Evolutionary conservation across 2,797 vertebrate species (phyloP).

Genomic region (Kryptolebias ocellatus): DNA sequence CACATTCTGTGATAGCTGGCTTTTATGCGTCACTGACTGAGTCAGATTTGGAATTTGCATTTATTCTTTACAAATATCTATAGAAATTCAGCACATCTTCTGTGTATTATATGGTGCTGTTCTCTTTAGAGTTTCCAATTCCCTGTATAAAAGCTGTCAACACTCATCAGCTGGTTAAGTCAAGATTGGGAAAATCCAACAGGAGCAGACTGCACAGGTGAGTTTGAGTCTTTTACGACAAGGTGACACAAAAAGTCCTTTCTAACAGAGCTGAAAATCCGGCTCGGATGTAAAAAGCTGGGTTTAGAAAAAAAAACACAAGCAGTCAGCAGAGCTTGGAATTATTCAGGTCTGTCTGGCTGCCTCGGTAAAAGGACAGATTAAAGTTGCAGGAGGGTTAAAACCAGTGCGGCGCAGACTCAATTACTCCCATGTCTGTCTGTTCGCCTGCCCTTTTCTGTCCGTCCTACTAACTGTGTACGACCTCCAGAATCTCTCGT

Average conservation of each 20-base stretch:
- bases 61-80: conserved; percentile 15
- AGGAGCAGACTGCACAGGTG: conserved; percentile 54
- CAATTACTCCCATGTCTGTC: conserved; percentile 47
- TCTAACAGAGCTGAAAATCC: conserved; percentile 50
- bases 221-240: conserved; percentile 47
- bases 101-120: conserved; percentile 23
- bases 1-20: neutral
- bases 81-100: conserved; percentile 29
- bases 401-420: conserved; percentile 45
- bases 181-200: conserved; percentile 16
- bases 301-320: conserved; percentile 26
- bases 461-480: conserved; percentile 18
- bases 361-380: conserved; percentile 52
- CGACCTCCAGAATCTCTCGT: conserved; percentile 21
- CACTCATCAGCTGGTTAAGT: conserved; percentile 25
- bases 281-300: conserved; percentile 34
- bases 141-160: conserved; percentile 37
- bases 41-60: conserved; percentile 8
- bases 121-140: conserved; percentile 36
- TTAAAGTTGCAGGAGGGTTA: conserved; percentile 51
- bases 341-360: conserved; percentile 51
- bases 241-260: conserved; percentile 39
- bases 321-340: conserved; percentile 58
- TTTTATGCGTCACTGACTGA: neutral
- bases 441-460: conserved; percentile 2